Base-by-base conservation (phyloP, 2,888 invertebrate species). In the Bellardia pandia region DNA sequence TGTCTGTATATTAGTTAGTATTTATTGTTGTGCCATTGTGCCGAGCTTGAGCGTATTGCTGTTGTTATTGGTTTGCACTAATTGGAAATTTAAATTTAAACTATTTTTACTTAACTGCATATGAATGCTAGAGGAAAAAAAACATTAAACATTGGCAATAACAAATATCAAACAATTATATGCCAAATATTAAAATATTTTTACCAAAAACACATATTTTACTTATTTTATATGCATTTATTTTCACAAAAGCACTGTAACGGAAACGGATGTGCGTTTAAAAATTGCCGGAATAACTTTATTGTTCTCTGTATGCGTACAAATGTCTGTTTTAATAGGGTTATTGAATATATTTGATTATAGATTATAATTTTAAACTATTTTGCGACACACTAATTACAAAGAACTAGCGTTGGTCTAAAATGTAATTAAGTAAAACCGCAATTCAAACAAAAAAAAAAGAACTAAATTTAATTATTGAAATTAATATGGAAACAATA, bases 21-120 rank as follows among this genome's bases (percentile, higher is more conserved):
- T 76, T 56, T 83, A 76, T 78, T 45, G 30, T 68, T 68, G 40
- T 62, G 64, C 13, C 64, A 51, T 56, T 53, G 66, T 37, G 5
- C 37, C 37, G 58, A 42, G 48, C 33, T 60, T 13, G 23, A 11
- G 33, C 42, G 58, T 42, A 42, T 37, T 51, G 42, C 13, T 23
- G 9, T n/a, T 56, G 13, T 16, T 83, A n/a, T 37, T 64, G 62
- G 75, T 23, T 30, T 48, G 48, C 30, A 78, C 74, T 85, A 78
- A 81, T 87, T 87, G 75, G 75, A 85, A 85, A 75, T 87, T 87
- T 81, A 75, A 78, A 81, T 75, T 78, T 71, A 14, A 75, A 37
- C 14, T 7, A 42, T 16, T 60, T 68, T 53, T 33, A 7, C 16
- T 23, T 3, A n/a, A 51, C 30, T 48, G 8, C 45, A 11, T 16